Conservation (phyloP, 2,797 vertebrate genomes). For the Notoglanidium macrostoma region DNA sequence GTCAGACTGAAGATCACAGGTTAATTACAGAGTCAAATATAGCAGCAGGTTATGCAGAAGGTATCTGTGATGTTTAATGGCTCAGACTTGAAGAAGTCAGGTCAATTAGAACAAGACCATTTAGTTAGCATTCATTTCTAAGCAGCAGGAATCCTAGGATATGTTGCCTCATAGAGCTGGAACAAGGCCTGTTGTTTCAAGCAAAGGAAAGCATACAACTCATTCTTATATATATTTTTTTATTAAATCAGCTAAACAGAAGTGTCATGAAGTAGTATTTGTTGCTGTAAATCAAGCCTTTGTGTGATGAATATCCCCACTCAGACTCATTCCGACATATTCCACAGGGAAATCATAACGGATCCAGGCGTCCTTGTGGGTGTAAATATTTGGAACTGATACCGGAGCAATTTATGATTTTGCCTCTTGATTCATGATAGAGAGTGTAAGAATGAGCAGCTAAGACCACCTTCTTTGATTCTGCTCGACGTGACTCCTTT, state of each 20-base stretch:
- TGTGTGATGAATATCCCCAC: slow-evolving; percentile 7
- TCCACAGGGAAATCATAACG: slow-evolving; percentile 3
- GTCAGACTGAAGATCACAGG: background rate
- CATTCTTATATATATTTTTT: background rate
- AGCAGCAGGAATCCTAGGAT: background rate
- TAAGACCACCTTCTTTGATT: background rate
- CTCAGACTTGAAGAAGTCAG: background rate
- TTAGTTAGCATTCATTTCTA: background rate
- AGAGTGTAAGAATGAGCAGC: background rate
- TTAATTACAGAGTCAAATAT: background rate
- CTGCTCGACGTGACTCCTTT: background rate
- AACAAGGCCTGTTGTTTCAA: background rate
- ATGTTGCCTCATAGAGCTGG: background rate
- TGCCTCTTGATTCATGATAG: slow-evolving; percentile 6
- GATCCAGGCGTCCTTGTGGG: background rate
- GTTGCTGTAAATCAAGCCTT: slow-evolving; percentile 16
- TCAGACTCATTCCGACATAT: background rate
- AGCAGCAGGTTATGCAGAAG: slow-evolving; percentile 1
- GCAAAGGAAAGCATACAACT: background rate
- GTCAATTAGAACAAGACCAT: background rate
- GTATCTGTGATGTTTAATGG: background rate
- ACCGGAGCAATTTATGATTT: background rate
- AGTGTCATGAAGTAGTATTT: slow-evolving; percentile 3
- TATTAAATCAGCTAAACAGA: background rate
- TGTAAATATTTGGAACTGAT: slow-evolving; percentile 13